Percentiles rank a stretch among this genome's conserved stretches.
Conservation (phyloP, 2,888 invertebrate species). For the Agrochola lychnidis region DNA sequence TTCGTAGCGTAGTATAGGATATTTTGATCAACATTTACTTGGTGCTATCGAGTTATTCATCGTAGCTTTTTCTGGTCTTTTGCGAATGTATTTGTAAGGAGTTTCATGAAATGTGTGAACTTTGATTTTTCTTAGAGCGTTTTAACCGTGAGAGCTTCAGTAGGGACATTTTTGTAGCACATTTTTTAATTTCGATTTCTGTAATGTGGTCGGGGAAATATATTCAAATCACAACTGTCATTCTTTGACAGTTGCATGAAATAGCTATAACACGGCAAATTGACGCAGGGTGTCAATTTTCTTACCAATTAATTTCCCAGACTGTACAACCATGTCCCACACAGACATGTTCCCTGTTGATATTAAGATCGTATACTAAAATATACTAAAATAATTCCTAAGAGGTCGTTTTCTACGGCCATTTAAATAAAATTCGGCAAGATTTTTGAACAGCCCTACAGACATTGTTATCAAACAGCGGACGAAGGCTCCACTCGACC, state of each 20-base stretch:
- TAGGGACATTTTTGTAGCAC: neutral
- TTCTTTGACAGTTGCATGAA: neutral
- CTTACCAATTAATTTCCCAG: neutral
- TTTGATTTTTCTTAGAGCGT: neutral
- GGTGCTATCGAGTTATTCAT: slow-evolving; percentile 52
- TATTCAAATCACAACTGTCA: neutral
- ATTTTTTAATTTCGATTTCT: neutral
- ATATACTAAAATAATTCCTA: neutral
- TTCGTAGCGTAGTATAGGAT: slow-evolving; percentile 50
- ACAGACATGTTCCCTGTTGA: too few relatives aligned
- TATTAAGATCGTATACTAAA: too few relatives aligned
- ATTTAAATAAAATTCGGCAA: slow-evolving; percentile 22
- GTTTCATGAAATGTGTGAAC: neutral
- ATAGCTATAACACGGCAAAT: neutral
- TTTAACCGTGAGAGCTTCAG: neutral
- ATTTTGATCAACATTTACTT: slow-evolving; percentile 58
- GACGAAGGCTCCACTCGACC: slow-evolving; percentile 4
- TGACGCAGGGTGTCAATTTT: neutral
- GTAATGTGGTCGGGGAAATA: neutral
- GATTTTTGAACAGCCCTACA: slow-evolving; percentile 18
- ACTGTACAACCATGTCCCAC: too few relatives aligned
- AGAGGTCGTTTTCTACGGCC: neutral
- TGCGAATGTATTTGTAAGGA: slow-evolving; percentile 3
- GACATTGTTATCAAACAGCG: slow-evolving; percentile 17
- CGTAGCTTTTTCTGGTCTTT: slow-evolving; percentile 33